These are phyloP conservation scores for Neomonachus schauinslandi DNA, from an alignment of 2,113 vertebrate genomes.

Conservation along the genomic window DNA sequence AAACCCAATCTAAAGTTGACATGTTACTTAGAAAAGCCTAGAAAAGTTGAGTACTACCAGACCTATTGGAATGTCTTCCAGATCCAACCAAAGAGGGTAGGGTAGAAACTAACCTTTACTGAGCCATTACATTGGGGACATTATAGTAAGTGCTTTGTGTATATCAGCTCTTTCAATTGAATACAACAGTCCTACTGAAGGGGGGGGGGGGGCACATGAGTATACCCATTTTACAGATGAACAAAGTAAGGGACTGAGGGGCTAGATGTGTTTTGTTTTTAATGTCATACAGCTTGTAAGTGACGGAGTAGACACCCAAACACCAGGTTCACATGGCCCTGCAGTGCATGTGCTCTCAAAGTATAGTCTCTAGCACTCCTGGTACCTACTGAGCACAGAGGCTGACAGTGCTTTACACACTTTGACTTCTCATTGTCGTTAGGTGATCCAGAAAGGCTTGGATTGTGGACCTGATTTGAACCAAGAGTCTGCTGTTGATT, in stretches of 20 bases:
- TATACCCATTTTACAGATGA: not conserved
- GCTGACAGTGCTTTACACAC: fast-evolving
- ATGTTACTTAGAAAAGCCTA: not conserved
- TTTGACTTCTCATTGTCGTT: not conserved
- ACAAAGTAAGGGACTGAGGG: not conserved
- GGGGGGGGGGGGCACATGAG: fast-evolving
- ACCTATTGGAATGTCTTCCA: not conserved
- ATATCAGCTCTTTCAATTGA: not conserved
- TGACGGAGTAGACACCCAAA: not conserved
- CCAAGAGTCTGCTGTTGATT: not conserved
- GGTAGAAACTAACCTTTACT: not conserved
- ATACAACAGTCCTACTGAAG: not conserved
- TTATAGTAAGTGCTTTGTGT: fast-evolving
- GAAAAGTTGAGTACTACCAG: not conserved
- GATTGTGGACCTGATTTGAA: not conserved
- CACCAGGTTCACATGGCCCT: not conserved
- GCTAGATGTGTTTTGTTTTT: not conserved
- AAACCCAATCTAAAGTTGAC: not conserved
- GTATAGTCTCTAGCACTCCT: fast-evolving
- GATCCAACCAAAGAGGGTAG: fast-evolving
- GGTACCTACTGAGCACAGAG: fast-evolving
- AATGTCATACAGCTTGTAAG: not conserved
- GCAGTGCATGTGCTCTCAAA: fast-evolving
- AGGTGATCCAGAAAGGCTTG: not conserved
- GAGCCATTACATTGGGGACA: not conserved